Percentiles rank a stretch among this genome's conserved stretches.
Conservation (phyloP, 2,113 vertebrate genomes). For the Microcebus ravelobensis region DNA sequence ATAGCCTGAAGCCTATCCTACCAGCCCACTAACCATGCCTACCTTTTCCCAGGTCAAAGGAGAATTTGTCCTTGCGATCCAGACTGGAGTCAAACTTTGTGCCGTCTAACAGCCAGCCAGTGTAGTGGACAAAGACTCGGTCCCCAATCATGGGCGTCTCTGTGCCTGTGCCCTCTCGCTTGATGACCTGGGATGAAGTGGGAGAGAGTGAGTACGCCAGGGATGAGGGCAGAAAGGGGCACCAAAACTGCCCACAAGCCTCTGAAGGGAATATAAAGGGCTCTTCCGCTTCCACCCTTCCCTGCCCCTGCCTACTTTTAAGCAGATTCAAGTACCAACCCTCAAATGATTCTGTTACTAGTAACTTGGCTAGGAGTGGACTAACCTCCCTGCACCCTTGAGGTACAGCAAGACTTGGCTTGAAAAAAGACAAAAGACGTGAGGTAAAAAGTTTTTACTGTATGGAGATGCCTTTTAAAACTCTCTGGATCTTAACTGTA, state of each 20-base stretch:
- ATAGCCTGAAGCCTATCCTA: neutral
- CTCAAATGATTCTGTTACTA: neutral
- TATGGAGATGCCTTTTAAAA: neutral
- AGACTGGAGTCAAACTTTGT: constrained; percentile 97
- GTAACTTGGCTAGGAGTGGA: neutral
- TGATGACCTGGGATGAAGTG: constrained; percentile 88
- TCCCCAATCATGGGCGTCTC: constrained; percentile 96
- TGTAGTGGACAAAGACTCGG: constrained; percentile 97
- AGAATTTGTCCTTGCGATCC: constrained; percentile 94
- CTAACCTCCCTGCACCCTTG: neutral
- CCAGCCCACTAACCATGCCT: constrained; percentile 30
- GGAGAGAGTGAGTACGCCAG: neutral
- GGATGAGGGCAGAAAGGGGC: neutral
- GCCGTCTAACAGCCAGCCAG: constrained; percentile 94
- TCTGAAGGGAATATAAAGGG: neutral
- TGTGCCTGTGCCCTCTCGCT: constrained; percentile 91
- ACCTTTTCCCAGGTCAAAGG: constrained; percentile 98
- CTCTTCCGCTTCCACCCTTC: neutral
- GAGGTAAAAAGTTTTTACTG: neutral
- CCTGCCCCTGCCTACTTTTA: neutral
- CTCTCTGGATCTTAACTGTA: neutral
- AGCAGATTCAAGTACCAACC: neutral
- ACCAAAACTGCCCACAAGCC: neutral
- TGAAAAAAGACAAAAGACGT: neutral
- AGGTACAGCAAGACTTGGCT: neutral